Base-by-base conservation (phyloP, 64 coral and sea anemone genomes). In the Pocillopora verrucosa region DNA sequence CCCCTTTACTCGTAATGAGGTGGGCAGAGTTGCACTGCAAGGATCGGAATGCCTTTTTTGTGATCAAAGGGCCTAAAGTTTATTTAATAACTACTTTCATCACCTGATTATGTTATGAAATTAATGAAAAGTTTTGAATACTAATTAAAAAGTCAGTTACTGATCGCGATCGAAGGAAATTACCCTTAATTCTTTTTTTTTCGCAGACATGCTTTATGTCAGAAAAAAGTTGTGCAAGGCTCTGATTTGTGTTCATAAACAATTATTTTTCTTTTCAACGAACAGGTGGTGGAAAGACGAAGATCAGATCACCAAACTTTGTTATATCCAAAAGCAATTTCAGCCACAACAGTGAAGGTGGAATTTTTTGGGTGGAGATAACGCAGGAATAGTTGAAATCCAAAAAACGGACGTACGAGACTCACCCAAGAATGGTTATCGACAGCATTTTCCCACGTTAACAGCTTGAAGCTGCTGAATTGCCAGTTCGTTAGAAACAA, bases 291-390 rank as follows among this genome's bases (percentile, higher is more conserved):
- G 65, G 22, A 35, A 19, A 56, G 11, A 12, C 61, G 13, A 34
- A n/a, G 11, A 5, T 41, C 16, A 20, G n/a, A 2, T 56, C 35
- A 20, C 61, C 60, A 63, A 83, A 83, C 16, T 15, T 83, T 9
- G 20, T 68, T 34, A 83, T 83, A 22, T 83, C 61, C 19, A 83
- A 83, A 62, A n/a, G 80, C 14, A 65, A 64, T 20, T 83, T 83
- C 16, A 83, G 65, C 26, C 4, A 11, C 61, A 83, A 83, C 30
- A 36, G 9, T 10, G 1, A 37, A 45, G 80, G 61, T 5, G 80
- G 80, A 68, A 56, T 83, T 11, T 35, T 65, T 37, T 83, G 36
- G 36, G 80, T 24, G 25, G 80, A 45, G 80, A 83, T 1, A 22
- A 67, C 61, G 13, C 22, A 2, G 80, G 80, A 61, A 69, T 67